Conservation (phyloP, 1,140 invertebrate species). For the Pseudobourletiella spinata region DNA sequence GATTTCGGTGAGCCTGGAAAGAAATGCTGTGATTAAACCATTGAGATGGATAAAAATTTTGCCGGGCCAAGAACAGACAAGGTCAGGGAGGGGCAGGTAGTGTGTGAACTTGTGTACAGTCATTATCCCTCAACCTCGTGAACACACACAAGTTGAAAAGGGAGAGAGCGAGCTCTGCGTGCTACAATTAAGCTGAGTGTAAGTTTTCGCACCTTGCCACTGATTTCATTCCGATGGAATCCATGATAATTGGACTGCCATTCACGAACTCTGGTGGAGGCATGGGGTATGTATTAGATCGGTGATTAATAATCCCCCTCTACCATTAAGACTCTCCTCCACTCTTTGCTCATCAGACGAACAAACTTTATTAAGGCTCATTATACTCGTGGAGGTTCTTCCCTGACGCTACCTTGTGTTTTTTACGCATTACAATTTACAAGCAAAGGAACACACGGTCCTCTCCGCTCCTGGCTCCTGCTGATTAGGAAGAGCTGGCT, state of each 20-base stretch:
- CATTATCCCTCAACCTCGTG: no score
- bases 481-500: no score
- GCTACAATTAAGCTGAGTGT: slow-evolving; percentile 25
- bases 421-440: no score
- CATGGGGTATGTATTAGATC: background rate
- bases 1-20: no score
- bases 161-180: no score
- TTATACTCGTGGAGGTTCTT: background rate
- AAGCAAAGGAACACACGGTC: no score
- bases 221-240: slow-evolving; percentile 25
- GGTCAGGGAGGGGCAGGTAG: no score
- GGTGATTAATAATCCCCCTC: background rate
- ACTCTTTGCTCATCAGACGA: background rate
- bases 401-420: background rate
- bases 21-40: no score
- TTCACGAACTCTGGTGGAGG: background rate
- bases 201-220: slow-evolving; percentile 24
- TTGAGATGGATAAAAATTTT: no score
- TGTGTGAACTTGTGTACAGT: no score
- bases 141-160: no score
- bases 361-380: background rate
- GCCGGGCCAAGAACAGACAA: background rate
- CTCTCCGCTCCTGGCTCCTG: no score
- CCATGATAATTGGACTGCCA: slow-evolving; percentile 7
- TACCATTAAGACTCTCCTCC: background rate